Evolutionary conservation across 2,888 invertebrate genomes (phyloP).

Genomic region (Nephrotoma flavescens): DNA sequence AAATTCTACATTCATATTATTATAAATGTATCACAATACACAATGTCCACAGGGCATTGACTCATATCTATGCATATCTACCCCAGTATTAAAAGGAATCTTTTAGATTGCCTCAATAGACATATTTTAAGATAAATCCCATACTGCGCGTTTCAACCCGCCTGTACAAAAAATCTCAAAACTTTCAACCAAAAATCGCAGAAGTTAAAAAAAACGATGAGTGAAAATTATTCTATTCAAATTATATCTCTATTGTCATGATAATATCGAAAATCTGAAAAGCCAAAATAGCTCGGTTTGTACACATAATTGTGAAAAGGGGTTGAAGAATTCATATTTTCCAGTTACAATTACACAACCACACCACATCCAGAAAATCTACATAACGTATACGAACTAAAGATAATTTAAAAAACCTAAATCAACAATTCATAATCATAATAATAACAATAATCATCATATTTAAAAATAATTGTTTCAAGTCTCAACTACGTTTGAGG

Average conservation of each 20-base stretch:
- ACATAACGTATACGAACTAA: not conserved
- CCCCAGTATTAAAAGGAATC: no score
- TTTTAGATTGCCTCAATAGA: not conserved
- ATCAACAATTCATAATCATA: not conserved
- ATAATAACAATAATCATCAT: not conserved
- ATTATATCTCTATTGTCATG: not conserved
- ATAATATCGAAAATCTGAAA: not conserved
- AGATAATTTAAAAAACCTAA: not conserved
- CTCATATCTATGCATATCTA: no score
- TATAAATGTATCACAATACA: no score
- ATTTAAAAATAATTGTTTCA: not conserved
- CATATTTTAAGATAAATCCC: not conserved
- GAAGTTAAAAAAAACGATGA: not conserved
- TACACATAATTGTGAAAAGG: not conserved
- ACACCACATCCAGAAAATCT: not conserved
- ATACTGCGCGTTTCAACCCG: not conserved
- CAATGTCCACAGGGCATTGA: no score
- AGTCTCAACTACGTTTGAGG: not conserved
- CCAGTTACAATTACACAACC: not conserved
- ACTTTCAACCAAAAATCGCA: not conserved
- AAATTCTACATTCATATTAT: no score
- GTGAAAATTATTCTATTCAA: not conserved
- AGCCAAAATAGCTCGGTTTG: not conserved
- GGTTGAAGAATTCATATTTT: not conserved
- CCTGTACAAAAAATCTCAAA: not conserved